Percentiles rank a stretch among this genome's conserved stretches.
Evolutionary conservation across 2,888 invertebrate species (phyloP).

Genomic region (Macrosoma leucophasiata): DNA sequence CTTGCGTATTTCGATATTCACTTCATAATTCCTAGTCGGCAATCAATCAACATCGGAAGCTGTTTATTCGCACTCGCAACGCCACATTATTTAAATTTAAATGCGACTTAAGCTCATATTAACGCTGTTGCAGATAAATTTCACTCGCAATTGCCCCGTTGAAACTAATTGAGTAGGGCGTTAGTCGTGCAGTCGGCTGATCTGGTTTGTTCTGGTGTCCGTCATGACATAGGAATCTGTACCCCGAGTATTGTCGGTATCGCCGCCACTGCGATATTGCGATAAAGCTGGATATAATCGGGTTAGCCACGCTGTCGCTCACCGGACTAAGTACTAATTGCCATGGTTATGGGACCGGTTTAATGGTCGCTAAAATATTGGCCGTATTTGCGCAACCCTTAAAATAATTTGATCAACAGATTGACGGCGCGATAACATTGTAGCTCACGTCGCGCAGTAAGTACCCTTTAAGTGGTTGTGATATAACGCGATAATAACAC

Average conservation of each 20-base stretch:
- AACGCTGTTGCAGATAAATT: too few relatives aligned
- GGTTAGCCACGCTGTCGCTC: constrained; percentile 67
- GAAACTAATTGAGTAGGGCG: constrained; percentile 37
- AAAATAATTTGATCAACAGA: constrained; percentile 41
- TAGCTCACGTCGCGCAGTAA: constrained; percentile 21
- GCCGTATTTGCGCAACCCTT: constrained; percentile 48
- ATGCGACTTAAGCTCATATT: too few relatives aligned
- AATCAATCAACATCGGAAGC: constrained; percentile 36
- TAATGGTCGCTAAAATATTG: constrained; percentile 54
- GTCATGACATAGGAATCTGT: constrained; percentile 56
- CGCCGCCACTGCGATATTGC: constrained; percentile 40
- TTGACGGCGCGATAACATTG: constrained; percentile 55
- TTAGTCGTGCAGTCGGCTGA: constrained; percentile 40
- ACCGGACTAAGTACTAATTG: constrained; percentile 64
- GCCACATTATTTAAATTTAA: too few relatives aligned
- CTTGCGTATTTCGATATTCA: constrained; percentile 33
- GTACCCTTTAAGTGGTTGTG: constrained; percentile 10
- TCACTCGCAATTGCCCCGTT: constrained; percentile 38
- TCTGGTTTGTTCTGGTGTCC: constrained; percentile 43
- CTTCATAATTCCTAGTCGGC: constrained; percentile 12
- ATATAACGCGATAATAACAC: constrained; percentile 4
- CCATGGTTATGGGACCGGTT: constrained; percentile 53
- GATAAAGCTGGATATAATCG: constrained; percentile 62
- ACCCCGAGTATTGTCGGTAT: constrained; percentile 48
- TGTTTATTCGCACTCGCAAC: constrained; percentile 11